These are phyloP conservation scores for Geophilus truncorum DNA, from an alignment of 2,888 invertebrate genomes.

Conservation along the genomic window DNA sequence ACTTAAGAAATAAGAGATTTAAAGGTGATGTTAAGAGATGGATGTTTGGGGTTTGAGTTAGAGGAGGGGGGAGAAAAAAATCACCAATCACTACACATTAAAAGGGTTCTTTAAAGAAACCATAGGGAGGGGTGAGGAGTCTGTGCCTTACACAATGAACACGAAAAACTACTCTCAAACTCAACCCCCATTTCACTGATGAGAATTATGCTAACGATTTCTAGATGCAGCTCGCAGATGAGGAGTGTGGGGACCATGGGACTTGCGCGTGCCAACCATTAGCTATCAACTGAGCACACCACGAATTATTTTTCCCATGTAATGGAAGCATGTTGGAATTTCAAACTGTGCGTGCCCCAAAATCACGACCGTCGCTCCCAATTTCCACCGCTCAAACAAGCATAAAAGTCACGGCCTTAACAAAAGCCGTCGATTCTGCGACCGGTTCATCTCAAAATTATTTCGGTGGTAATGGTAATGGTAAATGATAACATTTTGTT, in stretches of 20 bases:
- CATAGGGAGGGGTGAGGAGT: not conserved
- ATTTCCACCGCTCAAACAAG: not conserved
- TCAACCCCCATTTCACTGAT: constrained; percentile 2
- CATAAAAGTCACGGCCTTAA: no score
- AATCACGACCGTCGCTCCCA: not conserved
- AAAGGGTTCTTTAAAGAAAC: not conserved
- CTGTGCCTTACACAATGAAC: constrained; percentile 19
- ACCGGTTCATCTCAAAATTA: no score
- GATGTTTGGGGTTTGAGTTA: no score
- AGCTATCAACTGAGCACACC: not conserved
- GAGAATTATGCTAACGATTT: constrained; percentile 29
- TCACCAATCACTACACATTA: not conserved
- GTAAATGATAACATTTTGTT: no score
- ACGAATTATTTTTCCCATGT: constrained; percentile 3
- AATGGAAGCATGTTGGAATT: not conserved
- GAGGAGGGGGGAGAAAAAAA: not conserved
- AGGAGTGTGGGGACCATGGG: not conserved
- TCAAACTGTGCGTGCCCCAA: not conserved
- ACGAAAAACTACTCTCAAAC: constrained; percentile 30
- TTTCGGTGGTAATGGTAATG: no score
- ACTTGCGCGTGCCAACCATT: not conserved
- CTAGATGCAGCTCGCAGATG: not conserved
- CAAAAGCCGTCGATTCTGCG: no score
- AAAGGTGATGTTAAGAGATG: no score
- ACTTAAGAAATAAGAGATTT: not conserved